These are phyloP conservation scores for Pocillopora grandis DNA, from an alignment of 92 coral and sea anemone genomes.

Conservation along the genomic window DNA sequence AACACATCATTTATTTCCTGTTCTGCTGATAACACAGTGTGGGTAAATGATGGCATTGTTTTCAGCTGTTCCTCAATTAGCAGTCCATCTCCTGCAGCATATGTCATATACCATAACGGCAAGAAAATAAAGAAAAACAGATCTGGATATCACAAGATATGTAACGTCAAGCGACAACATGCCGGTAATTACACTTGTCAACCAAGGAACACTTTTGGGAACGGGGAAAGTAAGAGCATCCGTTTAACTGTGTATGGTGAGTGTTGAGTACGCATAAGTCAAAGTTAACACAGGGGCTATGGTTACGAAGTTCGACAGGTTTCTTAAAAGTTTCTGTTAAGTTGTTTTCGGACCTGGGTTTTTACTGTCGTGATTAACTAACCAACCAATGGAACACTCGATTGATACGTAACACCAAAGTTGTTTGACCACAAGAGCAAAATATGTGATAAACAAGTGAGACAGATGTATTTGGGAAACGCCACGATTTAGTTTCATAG, in stretches of 20 bases:
- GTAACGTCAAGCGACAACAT: conserved; percentile 28
- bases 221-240: conserved; percentile 17
- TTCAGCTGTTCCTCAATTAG: conserved; percentile 36
- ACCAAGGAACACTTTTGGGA: conserved; percentile 42
- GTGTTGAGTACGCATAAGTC: background rate
- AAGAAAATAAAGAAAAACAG: conserved; percentile 37
- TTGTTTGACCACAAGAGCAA: too few species aligned
- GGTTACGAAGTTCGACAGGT: background rate
- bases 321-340: too few species aligned
- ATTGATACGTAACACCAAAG: too few species aligned
- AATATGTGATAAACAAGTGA: too few species aligned
- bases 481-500: background rate
- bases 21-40: conserved; percentile 12
- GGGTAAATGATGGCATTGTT: conserved; percentile 14
- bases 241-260: conserved; percentile 47
- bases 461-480: too few species aligned
- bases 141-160: conserved; percentile 55
- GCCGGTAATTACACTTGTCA: conserved; percentile 58
- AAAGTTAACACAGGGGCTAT: background rate
- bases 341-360: too few species aligned
- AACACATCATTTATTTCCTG: conserved; percentile 27
- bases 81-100: conserved; percentile 33
- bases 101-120: conserved; percentile 46
- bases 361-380: too few species aligned
- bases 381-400: too few species aligned